Base-by-base conservation (phyloP, 2,113 vertebrate species). In the Oncorhynchus kisutch region DNA sequence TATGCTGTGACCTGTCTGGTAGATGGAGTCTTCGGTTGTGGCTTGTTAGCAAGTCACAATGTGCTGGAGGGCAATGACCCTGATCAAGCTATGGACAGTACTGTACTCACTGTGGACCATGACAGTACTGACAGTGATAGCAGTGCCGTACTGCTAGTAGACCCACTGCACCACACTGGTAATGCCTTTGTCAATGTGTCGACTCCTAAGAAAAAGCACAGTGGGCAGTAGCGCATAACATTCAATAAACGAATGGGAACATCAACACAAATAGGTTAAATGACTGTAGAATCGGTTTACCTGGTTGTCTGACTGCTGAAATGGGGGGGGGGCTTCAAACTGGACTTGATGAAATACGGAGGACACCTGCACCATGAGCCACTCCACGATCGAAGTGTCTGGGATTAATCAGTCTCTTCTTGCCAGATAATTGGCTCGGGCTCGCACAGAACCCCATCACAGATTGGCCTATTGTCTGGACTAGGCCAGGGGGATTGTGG, bases 371-470 rank as follows among this genome's bases (percentile, higher is more conserved):
- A 76, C 74, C 16, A 45, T 66, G 39, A 14, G 70, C 12, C 31
- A 45, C 66, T 67, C 5, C 78, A 69, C 27, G 8, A 11, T 81
- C 75, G 48, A 7, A 27, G 70, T 74, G 77, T 81, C 72, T 70
- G n/a, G 75, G 64, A 39, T 70, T 72, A 66, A 66, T 18, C 66
- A 16, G 16, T 68, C 31, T 29, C 4, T 67, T 67, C 24, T 67
- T 39, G 65, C 57, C 78, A 74, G 80, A 48, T 57, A 76, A 81
- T 67, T 70, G 78, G 65, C 69, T 75, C 5, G 54, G 69, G 57
- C 31, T 72, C 59, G 65, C 8, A 16, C 66, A 78, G 80, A 84
- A 85, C 79, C 82, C 67, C 75, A 5, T 3, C 2, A 73, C 66
- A 64, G 77, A 72, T 66, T 66, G 71, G 65, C 27, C 13, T 5